Base-by-base conservation (phyloP, 2,797 vertebrate species). In the Premnoplex brunnescens region DNA sequence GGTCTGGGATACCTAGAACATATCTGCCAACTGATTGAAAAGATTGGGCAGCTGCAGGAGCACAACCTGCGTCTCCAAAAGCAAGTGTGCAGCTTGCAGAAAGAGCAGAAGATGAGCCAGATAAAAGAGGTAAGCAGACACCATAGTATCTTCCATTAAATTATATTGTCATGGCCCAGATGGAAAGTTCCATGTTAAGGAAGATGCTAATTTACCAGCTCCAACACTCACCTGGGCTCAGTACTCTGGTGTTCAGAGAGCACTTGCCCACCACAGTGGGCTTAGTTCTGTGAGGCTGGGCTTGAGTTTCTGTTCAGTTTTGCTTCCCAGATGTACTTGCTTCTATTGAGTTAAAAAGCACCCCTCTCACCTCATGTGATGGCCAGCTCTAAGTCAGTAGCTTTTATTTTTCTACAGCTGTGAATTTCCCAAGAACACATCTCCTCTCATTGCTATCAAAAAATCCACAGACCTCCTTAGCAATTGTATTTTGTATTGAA, bases 1-100 rank as follows among this genome's bases (percentile, higher is more conserved):
- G 98, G 99, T 52, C 97, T 99, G 72, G 98, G 98, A 62, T 99
- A 99, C 94, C 95, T 99, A 95, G 98, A 99, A 91, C 98, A 99
- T 91, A 98, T 99, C 83, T 99, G 99, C 91, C 98, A 99, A 48
- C 98, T 99, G 59, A 98, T 99, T 16, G 98, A 99, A 97, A 99
- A 98, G 97, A 99, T 99, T 23, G 98, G 98, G 28, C 98, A 98
- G 86, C 98, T 99, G 43, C 99, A 99, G 97, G 98, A 99, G 82
- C 98, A 98, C 92, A 99, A 99, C 90, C 95, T 98, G 7, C 97
- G 85, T 81, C 97, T 99, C 59, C 98, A 99, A 95, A 98, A 98
- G 69, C 98, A 98, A 96, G 97, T 99, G 67, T 98, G 98, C 86
- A 80, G 90, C 84, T 96, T 99, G 84, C 98, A 99, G 96, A 98